Base-by-base conservation (phyloP, 2,113 vertebrate genomes). In the Caloenas nicobarica region DNA sequence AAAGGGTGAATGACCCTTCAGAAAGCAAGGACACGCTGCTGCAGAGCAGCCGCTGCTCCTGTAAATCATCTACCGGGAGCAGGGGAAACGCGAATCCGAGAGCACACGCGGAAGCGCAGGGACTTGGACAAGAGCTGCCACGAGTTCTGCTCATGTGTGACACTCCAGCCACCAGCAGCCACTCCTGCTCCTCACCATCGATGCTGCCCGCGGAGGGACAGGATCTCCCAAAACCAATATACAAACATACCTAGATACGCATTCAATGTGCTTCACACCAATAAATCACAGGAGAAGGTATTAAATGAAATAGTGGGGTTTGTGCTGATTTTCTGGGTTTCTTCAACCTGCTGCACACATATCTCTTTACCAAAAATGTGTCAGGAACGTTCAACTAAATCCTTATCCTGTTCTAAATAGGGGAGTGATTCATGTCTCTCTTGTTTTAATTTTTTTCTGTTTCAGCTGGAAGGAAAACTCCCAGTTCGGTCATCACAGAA, bases 1-100 rank as follows among this genome's bases (percentile, higher is more conserved):
- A 77, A 77, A 91, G 50, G 28, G 64, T 73, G 57, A 89, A 74
- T 17, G 33, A 64, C 22, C 15, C 70, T 92, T 82, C 71, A 81
- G 70, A 92, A 71, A 68, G 17, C 73, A 91, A 91, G 62, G 91
- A 82, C 73, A 77, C 0, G 3, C 74, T 72, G 22, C 34, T 6
- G 12, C 57, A 76, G 26, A 68, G 24, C 33, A 42, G 70, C 64
- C 57, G 89, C 70, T 58, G 66, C 29, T 77, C 50, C 66, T 95
- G 90, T 93, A 93, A 95, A 94, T 95, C 74, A 91, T 82, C 79
- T 86, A 77, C 90, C 56, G 61, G 25, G 51, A 93, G 53, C 29
- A 31, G 31, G n/a, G 24, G n/a, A 89, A 85, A 69, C 17, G 4
- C 7, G 57, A 73, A 36, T 21, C 46, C 29, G 19, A 79, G 74